These are phyloP conservation scores for Ictalurus punctatus DNA, from an alignment of 2,113 vertebrate genomes.

Conservation along the genomic window DNA sequence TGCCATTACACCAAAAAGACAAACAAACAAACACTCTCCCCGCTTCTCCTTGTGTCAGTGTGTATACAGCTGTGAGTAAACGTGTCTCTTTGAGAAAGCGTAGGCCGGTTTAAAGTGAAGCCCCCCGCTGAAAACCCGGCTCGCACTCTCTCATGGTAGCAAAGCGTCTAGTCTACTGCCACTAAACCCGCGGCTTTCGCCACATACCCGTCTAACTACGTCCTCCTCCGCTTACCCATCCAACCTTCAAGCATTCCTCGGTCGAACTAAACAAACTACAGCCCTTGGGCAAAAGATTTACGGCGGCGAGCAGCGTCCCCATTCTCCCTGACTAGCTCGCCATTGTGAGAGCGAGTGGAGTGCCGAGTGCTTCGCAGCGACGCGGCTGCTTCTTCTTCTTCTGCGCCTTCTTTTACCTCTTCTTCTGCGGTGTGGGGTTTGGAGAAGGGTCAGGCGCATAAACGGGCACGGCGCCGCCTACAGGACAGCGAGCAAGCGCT, in stretches of 20 bases:
- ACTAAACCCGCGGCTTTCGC: slow-evolving; percentile 40
- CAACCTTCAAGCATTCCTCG: slow-evolving; percentile 38
- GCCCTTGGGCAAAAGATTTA: neutral
- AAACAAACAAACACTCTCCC: slow-evolving; percentile 1
- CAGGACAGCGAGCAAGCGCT: neutral
- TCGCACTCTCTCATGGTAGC: slow-evolving; percentile 65
- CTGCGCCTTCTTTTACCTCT: slow-evolving; percentile 33
- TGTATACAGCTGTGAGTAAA: neutral
- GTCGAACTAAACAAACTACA: slow-evolving; percentile 16
- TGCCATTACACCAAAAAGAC: slow-evolving; percentile 75
- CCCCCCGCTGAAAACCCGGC: slow-evolving; percentile 51
- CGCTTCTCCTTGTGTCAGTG: neutral
- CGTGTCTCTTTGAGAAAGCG: slow-evolving; percentile 23
- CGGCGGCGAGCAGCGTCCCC: slow-evolving; percentile 40
- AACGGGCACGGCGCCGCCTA: slow-evolving; percentile 16
- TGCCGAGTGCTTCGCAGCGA: slow-evolving; percentile 34
- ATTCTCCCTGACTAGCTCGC: slow-evolving; percentile 55
- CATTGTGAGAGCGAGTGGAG: slow-evolving; percentile 51
- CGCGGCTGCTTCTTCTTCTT: slow-evolving; percentile 49
- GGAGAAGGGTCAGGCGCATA: too few species aligned
- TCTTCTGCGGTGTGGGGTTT: neutral
- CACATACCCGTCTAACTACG: slow-evolving; percentile 36
- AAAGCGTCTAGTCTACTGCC: slow-evolving; percentile 54
- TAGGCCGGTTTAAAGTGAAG: slow-evolving; percentile 21
- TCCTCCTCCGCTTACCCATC: slow-evolving; percentile 49